Evolutionary conservation across 2,888 invertebrate genomes (phyloP).

Genomic region (Rotaria sp.): DNA sequence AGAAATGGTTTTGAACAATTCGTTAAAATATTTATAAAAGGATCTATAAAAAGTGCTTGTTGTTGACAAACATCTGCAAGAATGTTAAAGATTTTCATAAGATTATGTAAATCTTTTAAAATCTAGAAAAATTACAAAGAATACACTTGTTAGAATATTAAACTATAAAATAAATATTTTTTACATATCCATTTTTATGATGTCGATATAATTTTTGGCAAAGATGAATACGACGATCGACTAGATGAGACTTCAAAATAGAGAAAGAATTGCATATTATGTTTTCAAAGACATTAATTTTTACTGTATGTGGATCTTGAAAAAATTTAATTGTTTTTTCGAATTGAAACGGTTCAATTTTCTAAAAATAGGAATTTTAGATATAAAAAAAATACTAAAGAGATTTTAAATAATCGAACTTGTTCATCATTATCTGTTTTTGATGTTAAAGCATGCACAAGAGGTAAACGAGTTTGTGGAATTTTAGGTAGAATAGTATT

Average conservation of each 20-base stretch:
- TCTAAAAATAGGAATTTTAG: background rate
- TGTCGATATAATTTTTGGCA: constrained; percentile 49
- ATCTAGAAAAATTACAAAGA: background rate
- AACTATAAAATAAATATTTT: constrained; percentile 44
- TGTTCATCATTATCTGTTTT: background rate
- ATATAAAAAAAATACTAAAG: background rate
- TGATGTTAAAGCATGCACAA: constrained; percentile 20
- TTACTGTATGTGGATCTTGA: constrained; percentile 54
- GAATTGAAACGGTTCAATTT: constrained; percentile 48
- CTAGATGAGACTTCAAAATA: constrained; percentile 48
- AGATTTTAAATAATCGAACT: background rate
- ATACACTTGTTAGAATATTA: background rate
- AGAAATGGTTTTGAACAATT: constrained; percentile 51
- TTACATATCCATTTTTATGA: constrained; percentile 53
- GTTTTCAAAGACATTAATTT: constrained; percentile 31
- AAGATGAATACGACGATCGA: constrained; percentile 52
- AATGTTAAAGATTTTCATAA: constrained; percentile 52
- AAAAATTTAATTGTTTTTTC: constrained; percentile 52
- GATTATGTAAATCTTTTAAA: constrained; percentile 52
- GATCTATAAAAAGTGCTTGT: constrained; percentile 49
- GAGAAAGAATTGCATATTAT: background rate
- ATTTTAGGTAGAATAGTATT: background rate
- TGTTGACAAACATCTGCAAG: constrained; percentile 50
- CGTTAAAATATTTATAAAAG: constrained; percentile 49
- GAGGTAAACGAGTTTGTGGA: background rate